Evolutionary conservation across 2,797 vertebrate species (phyloP), one percentile per base, ranked within the genome.

Genomic region (Sebastes cheni): DNA sequence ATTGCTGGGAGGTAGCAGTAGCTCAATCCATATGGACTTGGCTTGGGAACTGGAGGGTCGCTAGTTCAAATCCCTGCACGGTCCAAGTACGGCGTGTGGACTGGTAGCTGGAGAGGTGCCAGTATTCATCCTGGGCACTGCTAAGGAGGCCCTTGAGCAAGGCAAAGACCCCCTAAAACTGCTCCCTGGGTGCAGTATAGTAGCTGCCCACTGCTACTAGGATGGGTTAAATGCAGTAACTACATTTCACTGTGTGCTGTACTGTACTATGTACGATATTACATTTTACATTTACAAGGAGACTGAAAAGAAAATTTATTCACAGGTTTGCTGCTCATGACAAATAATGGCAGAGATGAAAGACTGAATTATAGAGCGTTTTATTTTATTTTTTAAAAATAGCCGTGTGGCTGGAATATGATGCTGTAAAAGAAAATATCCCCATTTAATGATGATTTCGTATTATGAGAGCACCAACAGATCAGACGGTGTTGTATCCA

Each of bases 111-210:
- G 16, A 50, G 42, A 50, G 18, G 42, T 50, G 42, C 42, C 42
- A 50, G 42, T 50, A 0, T 50, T 0, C 42, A 0, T 8, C 16
- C 42, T 50, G 16, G 18, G 16, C 16, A 50, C 7, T 20, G 42
- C 18, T 8, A 7, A 50, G 42, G 16, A 42, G 6, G 14, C 39
- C 7, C 42, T 20, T 20, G 18, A 50, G 46, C 8, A 52, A 52
- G 46, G 46, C 46, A 52, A 0, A 0, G 8, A 52, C 18, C 1
- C 46, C 46, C 46, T 52, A 52, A 0, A 52, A 52, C 4, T 52
- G 46, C 46, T 52, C 18, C 1, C 46, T 4, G 0, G 0, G 3
- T 0, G 8, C 46, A 8, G 46, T n/a, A 0, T n/a, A 52, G 46
- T 52, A 52, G 46, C 46, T 52, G 46, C 46, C 46, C 46, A 52